Evolutionary conservation across 2,888 invertebrate genomes (phyloP).

Genomic region (Pyralis farinalis): DNA sequence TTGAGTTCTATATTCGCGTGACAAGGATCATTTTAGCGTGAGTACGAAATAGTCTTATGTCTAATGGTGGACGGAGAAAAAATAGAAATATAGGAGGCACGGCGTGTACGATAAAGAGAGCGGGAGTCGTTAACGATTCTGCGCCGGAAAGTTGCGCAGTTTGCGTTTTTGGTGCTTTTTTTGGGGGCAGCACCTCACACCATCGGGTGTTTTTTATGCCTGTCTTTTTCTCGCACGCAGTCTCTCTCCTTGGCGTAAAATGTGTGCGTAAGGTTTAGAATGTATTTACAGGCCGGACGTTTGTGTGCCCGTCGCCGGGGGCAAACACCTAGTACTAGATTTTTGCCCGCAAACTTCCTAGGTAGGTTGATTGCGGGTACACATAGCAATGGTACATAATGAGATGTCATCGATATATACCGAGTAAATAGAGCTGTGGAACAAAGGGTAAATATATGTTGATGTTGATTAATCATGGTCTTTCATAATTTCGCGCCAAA

Average conservation of each 20-base stretch:
- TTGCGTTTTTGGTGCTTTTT: conserved; percentile 82
- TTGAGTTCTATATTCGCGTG: conserved; percentile 13
- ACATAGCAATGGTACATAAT: conserved; percentile 65
- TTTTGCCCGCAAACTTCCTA: conserved; percentile 77
- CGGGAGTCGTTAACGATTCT: conserved; percentile 81
- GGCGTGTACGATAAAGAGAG: conserved; percentile 79
- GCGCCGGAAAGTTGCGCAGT: conserved; percentile 82
- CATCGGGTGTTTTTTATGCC: conserved; percentile 76
- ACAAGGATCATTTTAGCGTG: conserved; percentile 32
- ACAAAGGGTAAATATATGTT: conserved; percentile 62
- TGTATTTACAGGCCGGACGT: conserved; percentile 28
- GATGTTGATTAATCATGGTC: conserved; percentile 73
- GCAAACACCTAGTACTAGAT: conserved; percentile 75
- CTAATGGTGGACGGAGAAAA: conserved; percentile 73
- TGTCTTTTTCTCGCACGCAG: conserved; percentile 75
- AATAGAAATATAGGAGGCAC: conserved; percentile 81
- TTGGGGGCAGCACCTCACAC: conserved; percentile 79
- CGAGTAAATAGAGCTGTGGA: conserved; percentile 63
- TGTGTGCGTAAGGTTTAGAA: conserved; percentile 31
- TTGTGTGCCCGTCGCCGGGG: conserved; percentile 39
- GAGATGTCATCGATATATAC: conserved; percentile 69
- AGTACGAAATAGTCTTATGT: conserved; percentile 57
- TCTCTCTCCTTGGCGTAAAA: conserved; percentile 51
- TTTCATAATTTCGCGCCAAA: conserved; percentile 46
- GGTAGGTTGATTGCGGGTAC: conserved; percentile 58